A percentile compares a stretch with the other conserved stretches of the same genome.
These are phyloP conservation scores for Scaptomyza hsui DNA, from an alignment of 1,140 invertebrate species.

Conservation along the genomic window DNA sequence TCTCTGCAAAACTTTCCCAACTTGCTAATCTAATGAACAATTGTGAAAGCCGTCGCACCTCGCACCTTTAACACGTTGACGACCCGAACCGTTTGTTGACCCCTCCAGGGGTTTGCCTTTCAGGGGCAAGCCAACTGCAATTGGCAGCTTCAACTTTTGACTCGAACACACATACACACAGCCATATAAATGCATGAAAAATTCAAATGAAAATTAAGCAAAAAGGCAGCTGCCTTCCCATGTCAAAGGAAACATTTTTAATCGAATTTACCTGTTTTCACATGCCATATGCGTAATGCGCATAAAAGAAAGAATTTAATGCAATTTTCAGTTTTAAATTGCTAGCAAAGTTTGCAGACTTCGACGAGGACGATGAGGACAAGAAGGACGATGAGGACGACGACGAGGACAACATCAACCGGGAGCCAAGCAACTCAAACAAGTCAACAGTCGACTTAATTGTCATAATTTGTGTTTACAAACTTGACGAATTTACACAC, in stretches of 20 bases:
- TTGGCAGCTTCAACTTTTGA: constrained; percentile 64
- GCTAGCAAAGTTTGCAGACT: constrained; percentile 65
- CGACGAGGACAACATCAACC: constrained; percentile 1
- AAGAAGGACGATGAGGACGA: constrained; percentile 7
- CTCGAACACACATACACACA: neutral
- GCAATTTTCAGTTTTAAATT: constrained; percentile 71
- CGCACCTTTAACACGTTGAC: constrained; percentile 59
- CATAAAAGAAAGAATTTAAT: constrained; percentile 54
- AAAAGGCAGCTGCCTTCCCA: neutral
- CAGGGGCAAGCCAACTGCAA: constrained; percentile 41
- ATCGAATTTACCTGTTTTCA: constrained; percentile 61
- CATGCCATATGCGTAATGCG: constrained; percentile 49
- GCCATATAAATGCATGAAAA: constrained; percentile 37
- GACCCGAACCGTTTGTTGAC: constrained; percentile 9
- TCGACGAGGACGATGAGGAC: neutral
- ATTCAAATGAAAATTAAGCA: constrained; percentile 56
- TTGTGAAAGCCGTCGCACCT: constrained; percentile 65
- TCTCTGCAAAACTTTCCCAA: constrained; percentile 62
- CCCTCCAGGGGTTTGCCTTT: constrained; percentile 13
- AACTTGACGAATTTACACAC: constrained; percentile 74
- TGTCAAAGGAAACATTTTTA: constrained; percentile 48
- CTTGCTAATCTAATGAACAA: constrained; percentile 82
- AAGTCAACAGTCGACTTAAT: constrained; percentile 74
- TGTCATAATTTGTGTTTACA: constrained; percentile 81
- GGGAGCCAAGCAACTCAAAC: constrained; percentile 48